Percentiles rank a stretch among this genome's conserved stretches.
Conservation (phyloP, 1,140 invertebrate species). For the Leptoteleia sp. region DNA sequence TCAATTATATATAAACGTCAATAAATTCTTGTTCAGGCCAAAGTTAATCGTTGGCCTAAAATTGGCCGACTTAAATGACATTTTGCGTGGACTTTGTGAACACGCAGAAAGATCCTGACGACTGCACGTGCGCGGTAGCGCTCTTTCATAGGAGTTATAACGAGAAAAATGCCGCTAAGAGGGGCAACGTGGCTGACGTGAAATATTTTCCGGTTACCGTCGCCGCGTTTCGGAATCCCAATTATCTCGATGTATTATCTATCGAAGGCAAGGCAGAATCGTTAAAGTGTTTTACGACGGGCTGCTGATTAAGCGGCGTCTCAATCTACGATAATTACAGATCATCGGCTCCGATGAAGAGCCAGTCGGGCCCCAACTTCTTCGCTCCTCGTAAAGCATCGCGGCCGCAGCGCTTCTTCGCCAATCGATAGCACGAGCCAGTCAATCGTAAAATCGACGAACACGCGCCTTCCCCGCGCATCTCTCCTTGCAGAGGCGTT, state of each 20-base stretch:
- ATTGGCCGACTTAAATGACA: too few species aligned
- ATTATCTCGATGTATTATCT: constrained; percentile 61
- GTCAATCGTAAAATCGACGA: constrained; percentile 38
- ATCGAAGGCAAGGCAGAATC: constrained; percentile 45
- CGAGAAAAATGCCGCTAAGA: constrained; percentile 20
- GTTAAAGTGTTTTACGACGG: constrained; percentile 55
- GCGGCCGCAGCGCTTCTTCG: constrained; percentile 6
- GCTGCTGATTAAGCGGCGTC: constrained; percentile 59
- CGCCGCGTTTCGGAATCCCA: constrained; percentile 18
- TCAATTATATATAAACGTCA: too few species aligned
- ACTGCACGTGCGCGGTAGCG: too few species aligned
- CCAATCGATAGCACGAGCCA: constrained; percentile 56
- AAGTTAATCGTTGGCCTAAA: too few species aligned
- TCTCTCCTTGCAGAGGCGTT: constrained; percentile 58
- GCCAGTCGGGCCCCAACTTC: constrained; percentile 34
- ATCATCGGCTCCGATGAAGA: constrained; percentile 43
- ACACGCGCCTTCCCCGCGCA: constrained; percentile 26
- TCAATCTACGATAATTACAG: constrained; percentile 63
- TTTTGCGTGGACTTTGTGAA: too few species aligned
- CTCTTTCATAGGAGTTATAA: too few species aligned
- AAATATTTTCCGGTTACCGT: constrained; percentile 41
- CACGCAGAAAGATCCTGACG: too few species aligned
- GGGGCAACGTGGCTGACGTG: constrained; percentile 40
- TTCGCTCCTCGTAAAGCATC: constrained; percentile 52
- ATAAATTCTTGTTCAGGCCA: too few species aligned